phyloP scores from a whole-genome alignment of 2,797 vertebrate species.

The Sciaenops ocellatus region DNA sequence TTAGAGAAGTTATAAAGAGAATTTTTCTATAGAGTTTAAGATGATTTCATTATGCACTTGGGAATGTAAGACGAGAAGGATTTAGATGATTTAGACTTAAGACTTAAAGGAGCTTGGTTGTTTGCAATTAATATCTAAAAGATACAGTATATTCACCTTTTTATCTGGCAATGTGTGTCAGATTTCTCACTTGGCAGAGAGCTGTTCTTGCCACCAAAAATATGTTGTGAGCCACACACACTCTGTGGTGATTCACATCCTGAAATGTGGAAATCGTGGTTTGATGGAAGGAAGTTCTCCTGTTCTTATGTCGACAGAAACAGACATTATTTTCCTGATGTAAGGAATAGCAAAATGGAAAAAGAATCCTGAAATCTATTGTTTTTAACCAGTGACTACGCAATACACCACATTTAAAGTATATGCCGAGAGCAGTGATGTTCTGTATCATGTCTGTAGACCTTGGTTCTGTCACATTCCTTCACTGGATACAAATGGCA shows the following conservation, averaged over 20 bases:
- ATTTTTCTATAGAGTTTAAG: neutral
- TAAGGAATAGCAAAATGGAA: neutral
- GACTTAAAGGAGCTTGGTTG: neutral
- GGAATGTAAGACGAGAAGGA: too few species aligned
- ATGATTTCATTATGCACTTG: constrained; percentile 1
- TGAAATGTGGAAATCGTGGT: neutral
- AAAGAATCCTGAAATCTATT: neutral
- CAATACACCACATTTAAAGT: neutral
- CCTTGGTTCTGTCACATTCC: constrained; percentile 55
- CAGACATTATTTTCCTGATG: neutral
- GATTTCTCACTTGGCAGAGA: constrained; percentile 13
- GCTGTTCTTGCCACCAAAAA: constrained; percentile 25
- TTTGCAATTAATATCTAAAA: neutral
- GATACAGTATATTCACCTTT: neutral
- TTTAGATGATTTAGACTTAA: too few species aligned
- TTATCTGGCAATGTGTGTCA: too few species aligned
- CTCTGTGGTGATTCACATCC: neutral
- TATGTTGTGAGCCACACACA: neutral
- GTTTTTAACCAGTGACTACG: neutral
- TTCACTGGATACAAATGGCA: constrained; percentile 57
- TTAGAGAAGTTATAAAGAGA: neutral
- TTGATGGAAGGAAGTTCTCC: neutral
- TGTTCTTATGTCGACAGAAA: neutral
- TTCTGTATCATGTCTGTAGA: constrained; percentile 46
- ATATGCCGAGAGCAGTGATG: constrained; percentile 24